Percentiles rank a stretch among this genome's conserved stretches.
phyloP scores from a whole-genome alignment of 2,888 invertebrate species.

The Phalera bucephala region DNA sequence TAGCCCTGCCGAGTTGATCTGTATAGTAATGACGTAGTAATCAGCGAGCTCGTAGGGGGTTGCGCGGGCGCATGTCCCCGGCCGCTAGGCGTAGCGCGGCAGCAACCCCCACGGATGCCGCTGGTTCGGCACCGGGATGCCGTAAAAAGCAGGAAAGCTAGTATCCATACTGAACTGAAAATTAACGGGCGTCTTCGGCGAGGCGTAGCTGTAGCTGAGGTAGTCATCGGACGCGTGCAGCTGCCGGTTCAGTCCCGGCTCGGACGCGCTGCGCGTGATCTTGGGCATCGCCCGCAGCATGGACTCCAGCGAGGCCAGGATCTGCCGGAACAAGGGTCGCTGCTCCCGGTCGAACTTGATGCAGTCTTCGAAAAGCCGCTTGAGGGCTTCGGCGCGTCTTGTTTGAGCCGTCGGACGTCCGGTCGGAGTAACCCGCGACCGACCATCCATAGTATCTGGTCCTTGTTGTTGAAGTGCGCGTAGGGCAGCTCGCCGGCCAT shows the following conservation, averaged over 20 bases:
- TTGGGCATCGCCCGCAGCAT: slow-evolving; percentile 95
- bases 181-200: slow-evolving; percentile 97
- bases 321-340: slow-evolving; percentile 94
- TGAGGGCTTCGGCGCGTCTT: slow-evolving; percentile 95
- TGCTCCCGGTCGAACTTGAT: slow-evolving; percentile 93
- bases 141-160: slow-evolving; percentile 87
- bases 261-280: slow-evolving; percentile 89
- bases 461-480: slow-evolving; percentile 96
- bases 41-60: too few species aligned
- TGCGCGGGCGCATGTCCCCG: too few species aligned
- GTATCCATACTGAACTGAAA: slow-evolving; percentile 86
- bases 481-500: slow-evolving; percentile 96
- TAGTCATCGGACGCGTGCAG: slow-evolving; percentile 93
- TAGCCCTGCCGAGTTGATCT: too few species aligned
- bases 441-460: slow-evolving; percentile 98
- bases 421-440: slow-evolving; percentile 96
- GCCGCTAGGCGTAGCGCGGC: slow-evolving; percentile 42
- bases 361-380: slow-evolving; percentile 94
- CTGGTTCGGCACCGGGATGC: slow-evolving; percentile 71
- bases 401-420: slow-evolving; percentile 91
- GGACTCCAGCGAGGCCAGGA: slow-evolving; percentile 93
- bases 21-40: too few species aligned
- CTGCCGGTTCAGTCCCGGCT: slow-evolving; percentile 90
- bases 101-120: slow-evolving; percentile 61
- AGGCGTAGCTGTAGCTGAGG: slow-evolving; percentile 92